Percentiles rank a stretch among this genome's conserved stretches.
phyloP scores from a whole-genome alignment of 2,113 vertebrate genomes.

The Ia io region DNA sequence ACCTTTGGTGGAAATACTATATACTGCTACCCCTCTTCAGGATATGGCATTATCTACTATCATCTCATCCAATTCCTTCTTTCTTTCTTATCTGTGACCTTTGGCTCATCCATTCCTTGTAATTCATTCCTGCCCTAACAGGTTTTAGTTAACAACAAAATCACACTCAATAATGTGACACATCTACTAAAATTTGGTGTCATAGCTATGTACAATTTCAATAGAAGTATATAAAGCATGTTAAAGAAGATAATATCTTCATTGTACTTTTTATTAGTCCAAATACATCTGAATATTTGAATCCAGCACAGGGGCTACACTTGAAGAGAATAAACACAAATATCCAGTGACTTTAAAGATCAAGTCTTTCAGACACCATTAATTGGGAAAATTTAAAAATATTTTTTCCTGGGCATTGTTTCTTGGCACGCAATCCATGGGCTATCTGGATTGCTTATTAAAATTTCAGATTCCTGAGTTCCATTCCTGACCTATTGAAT shows the following conservation, averaged over 20 bases:
- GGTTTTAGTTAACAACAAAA: conserved; percentile 25
- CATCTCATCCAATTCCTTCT: not conserved
- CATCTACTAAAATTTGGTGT: not conserved
- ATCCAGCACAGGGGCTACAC: not conserved
- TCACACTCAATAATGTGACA: not conserved
- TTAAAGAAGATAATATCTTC: not conserved
- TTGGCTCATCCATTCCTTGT: not conserved
- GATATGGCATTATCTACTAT: not conserved
- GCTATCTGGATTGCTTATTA: not conserved
- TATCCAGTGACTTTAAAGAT: not conserved
- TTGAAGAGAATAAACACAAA: conserved; percentile 25
- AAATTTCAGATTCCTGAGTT: not conserved
- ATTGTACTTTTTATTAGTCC: conserved; percentile 11
- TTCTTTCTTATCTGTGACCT: not conserved
- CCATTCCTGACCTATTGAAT: not conserved
- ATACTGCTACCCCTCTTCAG: not conserved
- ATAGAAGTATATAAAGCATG: not conserved
- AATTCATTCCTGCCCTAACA: not conserved
- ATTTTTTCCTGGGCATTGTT: not conserved
- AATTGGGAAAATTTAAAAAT: not conserved
- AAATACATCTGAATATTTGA: not conserved
- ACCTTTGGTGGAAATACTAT: not conserved
- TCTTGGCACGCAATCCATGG: not conserved
- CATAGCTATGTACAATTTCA: not conserved
- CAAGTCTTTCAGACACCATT: not conserved